phyloP scores from a whole-genome alignment of 2,888 invertebrate genomes.

The Thera britannica region DNA sequence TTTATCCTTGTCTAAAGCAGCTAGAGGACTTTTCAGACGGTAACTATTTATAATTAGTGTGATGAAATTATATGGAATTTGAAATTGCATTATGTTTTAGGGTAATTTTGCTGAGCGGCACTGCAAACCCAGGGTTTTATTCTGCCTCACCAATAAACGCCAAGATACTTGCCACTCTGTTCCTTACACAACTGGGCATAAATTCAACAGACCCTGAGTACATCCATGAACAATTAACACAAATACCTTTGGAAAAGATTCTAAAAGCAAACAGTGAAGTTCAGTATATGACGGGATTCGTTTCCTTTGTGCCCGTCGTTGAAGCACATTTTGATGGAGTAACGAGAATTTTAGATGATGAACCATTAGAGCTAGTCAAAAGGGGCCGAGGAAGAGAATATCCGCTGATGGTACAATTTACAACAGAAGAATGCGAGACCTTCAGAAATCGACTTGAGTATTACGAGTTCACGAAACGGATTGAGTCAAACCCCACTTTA shows the following conservation, averaged over 20 bases:
- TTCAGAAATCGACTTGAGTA: neutral
- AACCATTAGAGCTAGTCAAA: constrained; percentile 1
- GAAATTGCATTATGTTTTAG: neutral
- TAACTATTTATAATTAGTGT: neutral
- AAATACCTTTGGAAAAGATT: neutral
- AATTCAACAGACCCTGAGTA: neutral
- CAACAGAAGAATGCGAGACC: neutral
- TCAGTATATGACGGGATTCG: neutral
- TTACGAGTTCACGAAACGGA: neutral
- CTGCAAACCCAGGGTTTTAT: neutral
- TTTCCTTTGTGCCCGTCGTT: constrained; percentile 2
- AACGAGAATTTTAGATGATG: neutral
- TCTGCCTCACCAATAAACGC: neutral
- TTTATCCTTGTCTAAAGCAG: neutral
- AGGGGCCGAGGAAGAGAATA: neutral
- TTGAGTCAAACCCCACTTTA: constrained; percentile 1
- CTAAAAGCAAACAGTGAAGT: neutral
- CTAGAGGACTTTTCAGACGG: neutral
- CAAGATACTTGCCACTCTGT: neutral
- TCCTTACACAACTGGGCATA: neutral
- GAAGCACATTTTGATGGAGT: neutral
- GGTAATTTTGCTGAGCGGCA: neutral
- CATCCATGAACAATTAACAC: neutral
- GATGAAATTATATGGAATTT: neutral
- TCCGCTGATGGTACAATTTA: neutral